Evolutionary conservation across 2,888 invertebrate species (phyloP), one percentile per base, ranked within the genome.

Genomic region (Cataglyphis rosenhaueri): DNA sequence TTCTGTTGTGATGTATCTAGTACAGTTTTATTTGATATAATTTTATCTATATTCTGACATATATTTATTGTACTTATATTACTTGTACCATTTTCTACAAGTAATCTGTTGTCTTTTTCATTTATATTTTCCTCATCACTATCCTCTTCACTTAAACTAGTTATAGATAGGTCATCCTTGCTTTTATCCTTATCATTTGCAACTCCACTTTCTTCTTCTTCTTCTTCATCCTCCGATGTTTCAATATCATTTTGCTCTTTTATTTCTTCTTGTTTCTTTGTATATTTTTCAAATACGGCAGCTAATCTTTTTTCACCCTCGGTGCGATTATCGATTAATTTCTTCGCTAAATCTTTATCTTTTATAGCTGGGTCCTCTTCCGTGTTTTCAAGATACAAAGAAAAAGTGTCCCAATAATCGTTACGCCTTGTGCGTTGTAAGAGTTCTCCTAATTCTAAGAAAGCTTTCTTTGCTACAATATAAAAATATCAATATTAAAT

Each of bases 371-470:
- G 94, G 85, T 94, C 94, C 0, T 91, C 90, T 1, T 83, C 86
- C 15, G 70, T 62, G 1, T 86, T 73, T 44, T 92, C 92, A 15
- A 91, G 73, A 57, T 86, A 85, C 1, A 91, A 15, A 0, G 92
- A 92, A 85, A 93, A 93, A 9, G 92, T 92, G 25, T 94, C 92
- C 89, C 91, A 93, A 61, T 92, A 92, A 82, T 94, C 92, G 5
- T 87, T 83, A 4, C 87, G 91, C 1, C 92, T 74, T 3, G 87
- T 84, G 0, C 90, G 86, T 84, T 94, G 90, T 18, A 94, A 84
- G 38, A 92, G 78, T 38, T 91, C 83, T 3, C 93, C 94, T 55
- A 94, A 48, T 44, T 91, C 84, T 3, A 82, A 82, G 64, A 94
- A 94, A 6, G 94, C 93, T 8, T 86, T 87, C 81, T 91, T 81